A percentile compares a stretch with the other conserved stretches of the same genome.
phyloP scores from a whole-genome alignment of 2,113 vertebrate species.

The Thunnus thynnus region DNA sequence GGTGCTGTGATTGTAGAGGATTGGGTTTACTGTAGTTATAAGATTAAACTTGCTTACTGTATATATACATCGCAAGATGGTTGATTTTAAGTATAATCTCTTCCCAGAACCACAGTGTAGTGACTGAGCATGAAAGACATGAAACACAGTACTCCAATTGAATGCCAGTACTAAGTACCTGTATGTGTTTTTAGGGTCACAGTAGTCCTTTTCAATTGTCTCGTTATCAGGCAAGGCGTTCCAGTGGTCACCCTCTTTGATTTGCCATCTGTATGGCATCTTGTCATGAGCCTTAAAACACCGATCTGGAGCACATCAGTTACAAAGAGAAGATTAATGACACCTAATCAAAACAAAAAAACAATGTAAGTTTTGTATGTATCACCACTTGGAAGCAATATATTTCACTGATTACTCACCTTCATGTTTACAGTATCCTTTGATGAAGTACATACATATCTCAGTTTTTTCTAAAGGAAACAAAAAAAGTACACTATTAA shows the following conservation, averaged over 20 bases:
- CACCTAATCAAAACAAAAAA: neutral
- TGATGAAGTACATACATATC: conserved; percentile 85
- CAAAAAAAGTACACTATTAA: neutral
- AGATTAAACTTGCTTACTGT: no score
- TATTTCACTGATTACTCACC: conserved; percentile 61
- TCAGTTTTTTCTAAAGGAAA: conserved; percentile 79
- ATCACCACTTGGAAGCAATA: no score
- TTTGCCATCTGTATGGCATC: conserved; percentile 84
- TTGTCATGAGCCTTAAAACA: conserved; percentile 77
- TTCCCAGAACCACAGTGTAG: neutral
- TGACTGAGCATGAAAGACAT: no score
- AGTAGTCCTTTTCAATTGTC: conserved; percentile 80
- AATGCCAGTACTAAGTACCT: conserved; percentile 64
- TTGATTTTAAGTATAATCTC: no score
- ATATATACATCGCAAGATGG: no score
- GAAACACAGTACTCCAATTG: neutral
- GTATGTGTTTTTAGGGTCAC: conserved; percentile 73
- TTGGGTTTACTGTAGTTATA: no score
- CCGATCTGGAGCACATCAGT: conserved; percentile 55
- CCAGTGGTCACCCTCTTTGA: conserved; percentile 69
- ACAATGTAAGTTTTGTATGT: no score
- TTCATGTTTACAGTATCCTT: conserved; percentile 76
- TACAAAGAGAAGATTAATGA: neutral
- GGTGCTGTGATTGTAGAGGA: no score
- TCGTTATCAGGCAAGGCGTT: conserved; percentile 71